These are phyloP conservation scores for Sitta europaea DNA, from an alignment of 2,113 vertebrate species.

Conservation along the genomic window DNA sequence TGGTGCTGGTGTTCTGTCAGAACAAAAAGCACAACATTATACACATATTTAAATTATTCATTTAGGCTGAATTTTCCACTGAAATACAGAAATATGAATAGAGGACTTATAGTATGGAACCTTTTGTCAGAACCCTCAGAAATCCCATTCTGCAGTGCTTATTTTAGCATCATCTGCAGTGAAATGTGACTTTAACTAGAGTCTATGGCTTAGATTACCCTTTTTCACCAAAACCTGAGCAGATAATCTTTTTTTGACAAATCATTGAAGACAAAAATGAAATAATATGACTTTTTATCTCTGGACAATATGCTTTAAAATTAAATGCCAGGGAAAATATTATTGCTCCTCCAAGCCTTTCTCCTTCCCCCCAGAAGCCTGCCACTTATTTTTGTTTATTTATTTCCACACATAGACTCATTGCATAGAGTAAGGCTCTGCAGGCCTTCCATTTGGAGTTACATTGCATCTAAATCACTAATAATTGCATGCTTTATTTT, in stretches of 20 bases:
- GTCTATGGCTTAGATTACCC: neutral
- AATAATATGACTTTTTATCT: neutral
- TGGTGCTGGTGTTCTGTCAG: neutral
- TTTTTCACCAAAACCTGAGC: neutral
- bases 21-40: neutral
- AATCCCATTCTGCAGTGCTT: neutral
- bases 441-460: neutral
- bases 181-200: neutral
- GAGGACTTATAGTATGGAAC: neutral
- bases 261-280: neutral
- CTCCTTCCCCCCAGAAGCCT: rapidly evolving
- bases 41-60: neutral
- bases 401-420: neutral
- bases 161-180: neutral
- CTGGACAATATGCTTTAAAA: neutral
- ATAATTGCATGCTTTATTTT: neutral
- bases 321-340: neutral
- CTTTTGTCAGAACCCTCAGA: neutral
- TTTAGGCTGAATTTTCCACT: neutral
- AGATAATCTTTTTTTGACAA: neutral
- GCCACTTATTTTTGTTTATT: neutral
- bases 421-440: neutral
- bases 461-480: neutral
- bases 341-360: neutral
- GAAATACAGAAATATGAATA: neutral